These are phyloP conservation scores for Alfaro cultratus DNA, from an alignment of 2,797 vertebrate species.

Conservation along the genomic window DNA sequence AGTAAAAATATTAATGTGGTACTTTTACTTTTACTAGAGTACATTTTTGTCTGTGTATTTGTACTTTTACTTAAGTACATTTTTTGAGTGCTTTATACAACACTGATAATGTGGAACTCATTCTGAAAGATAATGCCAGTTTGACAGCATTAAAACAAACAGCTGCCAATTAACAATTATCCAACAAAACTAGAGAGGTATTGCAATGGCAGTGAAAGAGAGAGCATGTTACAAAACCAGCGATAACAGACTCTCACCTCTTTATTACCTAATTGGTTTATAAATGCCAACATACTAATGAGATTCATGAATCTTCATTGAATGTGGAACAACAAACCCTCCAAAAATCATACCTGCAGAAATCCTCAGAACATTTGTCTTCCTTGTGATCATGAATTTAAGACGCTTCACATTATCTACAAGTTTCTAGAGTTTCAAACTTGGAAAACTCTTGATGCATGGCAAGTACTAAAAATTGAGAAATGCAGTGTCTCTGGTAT, in stretches of 20 bases:
- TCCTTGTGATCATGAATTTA: conserved; percentile 32
- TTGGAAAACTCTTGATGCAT: conserved; percentile 1
- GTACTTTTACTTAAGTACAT: no score
- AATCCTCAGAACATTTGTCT: conserved; percentile 3
- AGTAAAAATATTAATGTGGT: no score
- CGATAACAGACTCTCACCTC: no score
- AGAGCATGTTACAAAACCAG: not conserved
- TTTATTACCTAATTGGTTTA: not conserved
- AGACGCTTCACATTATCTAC: conserved; percentile 23
- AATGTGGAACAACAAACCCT: not conserved
- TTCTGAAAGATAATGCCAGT: not conserved
- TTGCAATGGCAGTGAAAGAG: not conserved
- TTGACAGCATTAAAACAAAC: not conserved
- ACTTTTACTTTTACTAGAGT: no score
- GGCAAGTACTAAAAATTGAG: not conserved
- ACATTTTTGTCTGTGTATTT: no score
- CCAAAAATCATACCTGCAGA: conserved; percentile 1
- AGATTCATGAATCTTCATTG: conserved; percentile 1
- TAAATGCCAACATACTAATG: not conserved
- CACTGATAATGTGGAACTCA: not conserved
- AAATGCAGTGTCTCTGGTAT: not conserved
- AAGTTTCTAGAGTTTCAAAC: conserved; percentile 3
- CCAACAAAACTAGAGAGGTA: not conserved
- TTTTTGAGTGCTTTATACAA: no score
- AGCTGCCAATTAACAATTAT: not conserved